phyloP scores from a whole-genome alignment of 2,888 invertebrate genomes.

The Cybosia mesomella region DNA sequence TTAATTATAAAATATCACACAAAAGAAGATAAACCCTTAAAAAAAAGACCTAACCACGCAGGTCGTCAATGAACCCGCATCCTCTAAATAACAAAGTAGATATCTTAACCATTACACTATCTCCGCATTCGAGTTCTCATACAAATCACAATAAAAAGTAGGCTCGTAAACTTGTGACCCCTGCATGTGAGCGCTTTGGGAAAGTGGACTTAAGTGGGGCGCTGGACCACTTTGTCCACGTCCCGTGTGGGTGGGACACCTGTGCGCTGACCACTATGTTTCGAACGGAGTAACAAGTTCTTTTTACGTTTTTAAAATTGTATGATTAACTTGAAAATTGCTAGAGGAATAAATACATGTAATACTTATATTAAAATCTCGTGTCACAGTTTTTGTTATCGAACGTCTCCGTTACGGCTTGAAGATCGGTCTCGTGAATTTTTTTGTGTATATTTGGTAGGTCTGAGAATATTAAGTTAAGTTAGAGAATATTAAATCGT shows the following conservation, averaged over 20 bases:
- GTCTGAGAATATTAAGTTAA: no score
- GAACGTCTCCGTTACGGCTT: no score
- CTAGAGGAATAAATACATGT: neutral
- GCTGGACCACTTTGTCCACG: constrained; percentile 39
- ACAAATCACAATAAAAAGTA: constrained; percentile 53
- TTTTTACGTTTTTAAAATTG: neutral
- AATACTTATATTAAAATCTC: no score
- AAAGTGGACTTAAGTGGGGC: constrained; percentile 51
- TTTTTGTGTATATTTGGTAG: no score
- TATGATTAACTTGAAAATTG: neutral
- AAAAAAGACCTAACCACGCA: no score
- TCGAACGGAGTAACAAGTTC: constrained; percentile 4
- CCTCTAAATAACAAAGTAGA: neutral
- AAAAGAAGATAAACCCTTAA: no score
- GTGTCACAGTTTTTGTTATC: no score
- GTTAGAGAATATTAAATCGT: no score
- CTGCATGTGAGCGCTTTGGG: constrained; percentile 43
- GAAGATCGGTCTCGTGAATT: no score
- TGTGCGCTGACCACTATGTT: constrained; percentile 38
- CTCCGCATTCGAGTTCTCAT: constrained; percentile 35
- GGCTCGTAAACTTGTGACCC: constrained; percentile 52
- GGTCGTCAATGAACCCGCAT: neutral
- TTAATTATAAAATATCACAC: no score
- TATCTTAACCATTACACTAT: neutral
- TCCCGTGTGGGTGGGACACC: constrained; percentile 52